phyloP scores from a whole-genome alignment of 2,888 invertebrate genomes.

The Cyrtodaria siliqua region DNA sequence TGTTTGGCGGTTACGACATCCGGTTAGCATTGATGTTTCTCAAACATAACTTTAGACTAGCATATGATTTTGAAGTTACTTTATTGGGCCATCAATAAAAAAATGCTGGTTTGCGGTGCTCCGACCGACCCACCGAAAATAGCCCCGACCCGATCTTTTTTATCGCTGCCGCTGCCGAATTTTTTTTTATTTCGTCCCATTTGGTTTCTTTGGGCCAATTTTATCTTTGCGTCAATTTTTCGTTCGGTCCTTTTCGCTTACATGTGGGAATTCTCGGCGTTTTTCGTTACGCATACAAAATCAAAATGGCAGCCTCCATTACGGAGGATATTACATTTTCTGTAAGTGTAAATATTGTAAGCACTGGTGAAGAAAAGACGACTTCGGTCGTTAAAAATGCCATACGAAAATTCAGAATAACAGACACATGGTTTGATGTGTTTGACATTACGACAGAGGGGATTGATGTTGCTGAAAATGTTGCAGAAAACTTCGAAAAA shows the following conservation, averaged over 20 bases:
- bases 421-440: constrained; percentile 16
- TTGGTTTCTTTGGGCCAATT: constrained; percentile 16
- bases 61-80: too few relatives aligned
- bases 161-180: too few relatives aligned
- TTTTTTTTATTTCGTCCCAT: constrained; percentile 11
- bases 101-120: constrained; percentile 14
- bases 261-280: constrained; percentile 5
- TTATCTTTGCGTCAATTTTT: constrained; percentile 10
- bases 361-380: neutral
- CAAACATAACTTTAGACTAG: too few relatives aligned
- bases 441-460: constrained; percentile 9
- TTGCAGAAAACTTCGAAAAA: constrained; percentile 15
- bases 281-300: constrained; percentile 3
- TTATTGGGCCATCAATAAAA: constrained; percentile 8
- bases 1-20: too few relatives aligned
- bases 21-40: too few relatives aligned
- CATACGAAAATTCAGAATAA: constrained; percentile 6
- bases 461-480: neutral
- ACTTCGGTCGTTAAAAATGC: constrained; percentile 11
- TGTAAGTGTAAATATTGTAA: constrained; percentile 6
- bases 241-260: constrained; percentile 8
- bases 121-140: constrained; percentile 16
- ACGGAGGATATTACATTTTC: constrained; percentile 10
- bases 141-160: too few relatives aligned
- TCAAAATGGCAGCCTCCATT: constrained; percentile 19